Percentiles rank a stretch among this genome's conserved stretches.
Evolutionary conservation across 2,113 vertebrate genomes (phyloP).

Genomic region (Plecturocebus donacophilus): DNA sequence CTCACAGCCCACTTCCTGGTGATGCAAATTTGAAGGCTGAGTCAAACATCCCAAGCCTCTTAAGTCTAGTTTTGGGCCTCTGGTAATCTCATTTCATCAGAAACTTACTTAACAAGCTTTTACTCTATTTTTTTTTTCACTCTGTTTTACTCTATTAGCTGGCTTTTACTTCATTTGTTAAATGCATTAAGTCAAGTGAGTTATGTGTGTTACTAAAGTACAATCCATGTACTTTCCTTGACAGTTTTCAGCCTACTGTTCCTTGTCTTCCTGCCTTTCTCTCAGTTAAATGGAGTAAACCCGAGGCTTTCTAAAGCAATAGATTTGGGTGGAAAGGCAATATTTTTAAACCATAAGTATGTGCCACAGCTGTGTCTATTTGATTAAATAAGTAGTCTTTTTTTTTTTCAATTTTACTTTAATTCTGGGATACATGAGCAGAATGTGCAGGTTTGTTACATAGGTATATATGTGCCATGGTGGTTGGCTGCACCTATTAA

Average conservation of each 20-base stretch:
- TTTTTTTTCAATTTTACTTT: too few relatives aligned
- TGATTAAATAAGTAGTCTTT: not conserved
- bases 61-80: not conserved
- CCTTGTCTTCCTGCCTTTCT: not conserved
- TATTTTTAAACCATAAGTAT: not conserved
- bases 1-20: not conserved
- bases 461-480: too few relatives aligned
- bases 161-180: not conserved
- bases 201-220: not conserved
- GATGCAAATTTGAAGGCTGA: not conserved
- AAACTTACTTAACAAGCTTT: not conserved
- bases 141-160: not conserved
- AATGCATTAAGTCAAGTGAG: not conserved
- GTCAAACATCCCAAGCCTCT: not conserved
- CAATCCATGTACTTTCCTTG: not conserved
- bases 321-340: not conserved
- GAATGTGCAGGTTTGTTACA: too few relatives aligned
- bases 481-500: too few relatives aligned
- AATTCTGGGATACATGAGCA: too few relatives aligned
- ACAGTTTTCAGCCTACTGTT: not conserved
- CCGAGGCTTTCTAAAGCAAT: not conserved
- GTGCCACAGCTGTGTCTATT: not conserved
- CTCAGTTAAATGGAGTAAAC: not conserved
- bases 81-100: not conserved
- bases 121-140: not conserved